These are phyloP conservation scores for Argopecten irradians DNA, from an alignment of 1,140 invertebrate genomes.

Conservation along the genomic window DNA sequence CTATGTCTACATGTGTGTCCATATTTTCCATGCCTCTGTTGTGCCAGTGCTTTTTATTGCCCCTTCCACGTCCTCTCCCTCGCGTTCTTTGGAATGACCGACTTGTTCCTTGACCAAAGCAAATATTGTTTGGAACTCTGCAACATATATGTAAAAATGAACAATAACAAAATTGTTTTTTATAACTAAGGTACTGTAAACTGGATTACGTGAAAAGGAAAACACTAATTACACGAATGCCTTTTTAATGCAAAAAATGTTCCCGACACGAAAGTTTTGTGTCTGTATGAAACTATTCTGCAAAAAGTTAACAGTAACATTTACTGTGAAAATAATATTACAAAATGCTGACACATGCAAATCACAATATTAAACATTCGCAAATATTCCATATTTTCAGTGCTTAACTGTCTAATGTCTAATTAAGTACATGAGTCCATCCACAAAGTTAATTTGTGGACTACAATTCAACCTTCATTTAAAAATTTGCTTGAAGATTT, in stretches of 20 bases:
- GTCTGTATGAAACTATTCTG: too few relatives aligned
- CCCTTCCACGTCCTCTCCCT: conserved; percentile 28
- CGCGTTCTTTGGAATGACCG: conserved; percentile 56
- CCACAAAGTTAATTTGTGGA: too few relatives aligned
- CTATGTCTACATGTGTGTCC: conserved; percentile 55
- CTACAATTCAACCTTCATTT: too few relatives aligned
- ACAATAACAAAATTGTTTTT: background rate
- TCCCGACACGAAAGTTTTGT: conserved; percentile 30
- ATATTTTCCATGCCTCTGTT: conserved; percentile 31
- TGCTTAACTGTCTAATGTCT: too few relatives aligned
- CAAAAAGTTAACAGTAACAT: conserved; percentile 6
- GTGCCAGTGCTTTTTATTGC: conserved; percentile 55
- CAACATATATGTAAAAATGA: conserved; percentile 31
- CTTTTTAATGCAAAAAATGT: conserved; percentile 24
- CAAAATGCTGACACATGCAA: too few relatives aligned
- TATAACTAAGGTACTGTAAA: background rate
- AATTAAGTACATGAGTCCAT: too few relatives aligned
- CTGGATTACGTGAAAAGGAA: conserved; percentile 24
- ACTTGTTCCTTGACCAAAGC: conserved; percentile 61
- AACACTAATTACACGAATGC: background rate
- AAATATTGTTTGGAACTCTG: conserved; percentile 63
- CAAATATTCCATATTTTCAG: too few relatives aligned
- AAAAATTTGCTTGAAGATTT: too few relatives aligned
- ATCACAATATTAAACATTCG: too few relatives aligned
- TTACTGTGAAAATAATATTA: background rate